Base-by-base conservation (phyloP, 2,797 vertebrate genomes). In the Argentina silus region DNA sequence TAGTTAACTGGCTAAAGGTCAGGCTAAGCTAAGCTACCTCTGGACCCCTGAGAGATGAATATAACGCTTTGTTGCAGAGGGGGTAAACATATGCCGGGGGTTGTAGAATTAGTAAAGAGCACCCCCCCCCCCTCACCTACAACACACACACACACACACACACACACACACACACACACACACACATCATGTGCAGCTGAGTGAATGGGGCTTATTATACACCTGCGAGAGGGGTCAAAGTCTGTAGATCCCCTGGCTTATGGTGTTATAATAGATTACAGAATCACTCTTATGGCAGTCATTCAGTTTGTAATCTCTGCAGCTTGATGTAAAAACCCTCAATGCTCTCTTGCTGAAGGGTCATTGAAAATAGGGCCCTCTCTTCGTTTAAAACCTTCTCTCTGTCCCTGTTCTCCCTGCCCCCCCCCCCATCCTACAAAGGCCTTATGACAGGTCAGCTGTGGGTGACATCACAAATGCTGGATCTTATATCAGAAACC, bases 221-320 rank as follows among this genome's bases (percentile, higher is more conserved):
- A 97, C 95, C 96, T 97, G 95, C 19, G 74, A 77, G 75, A 94
- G 91, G 94, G 96, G 96, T 96, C 96, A 96, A 96, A 97, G 96
- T 98, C 96, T 96, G 91, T 93, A 93, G 94, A 95, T 93, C 95
- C 93, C 6, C 91, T 89, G 91, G 96, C 91, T 98, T 96, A 97
- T 93, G 88, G 94, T 94, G 95, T 97, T 97, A 97, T 92, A 91
- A 93, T 94, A 95, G 95, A 97, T 98, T 97, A 96, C 94, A 95
- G 95, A 96, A 97, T 96, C 95, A 95, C 91, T 96, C 94, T 96
- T 95, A 93, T 94, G 92, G 93, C 93, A 93, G 94, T 95, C 92
- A 92, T 91, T 95, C 93, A 95, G 93, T 93, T 95, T 95, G 89
- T 93, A 95, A 95, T 94, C 92, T 89, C 89, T 67, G 83, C 78